A percentile compares a stretch with the other conserved stretches of the same genome.
phyloP scores from a whole-genome alignment of 2,797 vertebrate genomes.

The Pangasius djambal region DNA sequence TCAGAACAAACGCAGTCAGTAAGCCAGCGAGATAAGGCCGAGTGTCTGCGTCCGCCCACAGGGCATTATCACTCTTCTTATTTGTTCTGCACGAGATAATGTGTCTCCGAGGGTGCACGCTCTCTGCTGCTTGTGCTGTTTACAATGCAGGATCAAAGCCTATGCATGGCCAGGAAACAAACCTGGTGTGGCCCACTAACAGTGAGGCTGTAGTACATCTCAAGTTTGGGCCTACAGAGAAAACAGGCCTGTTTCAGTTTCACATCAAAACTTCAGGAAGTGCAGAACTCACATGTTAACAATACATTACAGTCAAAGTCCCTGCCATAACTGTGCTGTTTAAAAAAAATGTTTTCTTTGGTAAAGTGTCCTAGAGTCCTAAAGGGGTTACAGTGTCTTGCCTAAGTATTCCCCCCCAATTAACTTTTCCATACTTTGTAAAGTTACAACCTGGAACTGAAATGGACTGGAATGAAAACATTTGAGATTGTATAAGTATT shows the following conservation, averaged over 20 bases:
- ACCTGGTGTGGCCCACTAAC: constrained; percentile 75
- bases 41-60: constrained; percentile 76
- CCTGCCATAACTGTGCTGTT: background rate
- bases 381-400: background rate
- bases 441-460: background rate
- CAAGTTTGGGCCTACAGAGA: constrained; percentile 22
- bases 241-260: constrained; percentile 68
- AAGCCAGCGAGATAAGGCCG: constrained; percentile 73
- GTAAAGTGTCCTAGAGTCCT: background rate
- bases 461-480: background rate
- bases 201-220: constrained; percentile 41
- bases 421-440: background rate
- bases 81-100: constrained; percentile 78
- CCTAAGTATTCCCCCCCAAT: background rate
- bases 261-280: constrained; percentile 67
- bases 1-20: constrained; percentile 72
- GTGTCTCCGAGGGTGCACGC: constrained; percentile 64
- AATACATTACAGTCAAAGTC: background rate
- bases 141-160: constrained; percentile 86
- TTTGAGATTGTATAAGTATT: no score
- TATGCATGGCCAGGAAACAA: constrained; percentile 74
- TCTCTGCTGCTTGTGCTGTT: constrained; percentile 61
- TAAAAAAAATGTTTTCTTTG: background rate
- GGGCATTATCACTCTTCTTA: constrained; percentile 79
- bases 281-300: constrained; percentile 44